Evolutionary conservation across 1,140 invertebrate species (phyloP).

Genomic region (Drosophila virilis): DNA sequence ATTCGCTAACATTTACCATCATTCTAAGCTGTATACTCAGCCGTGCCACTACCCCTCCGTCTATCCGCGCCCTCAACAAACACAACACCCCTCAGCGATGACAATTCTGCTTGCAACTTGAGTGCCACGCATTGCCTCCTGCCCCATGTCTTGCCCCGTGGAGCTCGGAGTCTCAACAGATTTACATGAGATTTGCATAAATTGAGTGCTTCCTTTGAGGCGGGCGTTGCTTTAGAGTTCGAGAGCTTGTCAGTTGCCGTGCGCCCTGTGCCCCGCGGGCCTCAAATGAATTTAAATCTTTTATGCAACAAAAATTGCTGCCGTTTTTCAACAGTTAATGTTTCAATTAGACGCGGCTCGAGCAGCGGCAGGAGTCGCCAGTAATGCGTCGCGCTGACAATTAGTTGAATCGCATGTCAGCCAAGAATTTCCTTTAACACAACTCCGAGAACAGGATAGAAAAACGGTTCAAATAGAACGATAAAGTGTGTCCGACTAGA

Average conservation of each 20-base stretch:
- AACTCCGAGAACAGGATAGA: too few relatives aligned
- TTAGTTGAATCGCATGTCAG: conserved; percentile 49
- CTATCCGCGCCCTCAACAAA: not conserved
- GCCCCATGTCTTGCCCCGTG: not conserved
- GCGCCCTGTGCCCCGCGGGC: conserved; percentile 2
- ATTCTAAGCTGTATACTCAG: conserved; percentile 37
- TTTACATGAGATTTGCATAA: conserved; percentile 84
- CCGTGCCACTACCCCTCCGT: not conserved
- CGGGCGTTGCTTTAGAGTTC: conserved; percentile 43
- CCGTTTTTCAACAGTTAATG: conserved; percentile 76
- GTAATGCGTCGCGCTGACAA: conserved; percentile 28
- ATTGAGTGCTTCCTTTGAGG: conserved; percentile 82
- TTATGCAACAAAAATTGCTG: conserved; percentile 66
- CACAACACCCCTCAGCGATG: not conserved
- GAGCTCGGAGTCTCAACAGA: conserved; percentile 68
- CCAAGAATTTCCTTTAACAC: conserved; percentile 20
- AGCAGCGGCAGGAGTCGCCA: not conserved
- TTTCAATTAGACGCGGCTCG: conserved; percentile 71
- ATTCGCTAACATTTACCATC: conserved; percentile 30
- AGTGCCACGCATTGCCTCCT: not conserved
- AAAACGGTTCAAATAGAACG: too few relatives aligned
- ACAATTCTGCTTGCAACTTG: conserved; percentile 39
- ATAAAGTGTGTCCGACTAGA: too few relatives aligned
- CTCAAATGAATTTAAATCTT: conserved; percentile 82
- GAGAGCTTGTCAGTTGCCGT: not conserved